Evolutionary conservation across 1,140 invertebrate species (phyloP), one percentile per base, ranked within the genome.

Genomic region (Cydia strobilella): DNA sequence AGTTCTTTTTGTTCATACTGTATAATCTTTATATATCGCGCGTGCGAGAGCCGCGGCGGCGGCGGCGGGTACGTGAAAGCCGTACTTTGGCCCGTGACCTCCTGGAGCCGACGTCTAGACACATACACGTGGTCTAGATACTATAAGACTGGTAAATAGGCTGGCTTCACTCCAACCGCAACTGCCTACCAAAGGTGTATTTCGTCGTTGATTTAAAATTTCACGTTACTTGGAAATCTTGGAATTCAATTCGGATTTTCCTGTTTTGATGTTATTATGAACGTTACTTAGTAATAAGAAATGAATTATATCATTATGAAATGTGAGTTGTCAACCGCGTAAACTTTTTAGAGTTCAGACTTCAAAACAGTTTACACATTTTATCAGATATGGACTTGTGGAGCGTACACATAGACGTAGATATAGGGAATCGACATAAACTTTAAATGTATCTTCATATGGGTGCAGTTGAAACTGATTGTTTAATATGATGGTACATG

Each of bases 91-190:
- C 86, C 83, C 83, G 84, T 89, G 87, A 89, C 88, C 87, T 88
- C 87, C 87, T 88, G 87, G 86, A 92, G 80, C 82, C 80, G 84
- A 81, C 82, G 88, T 92, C 88, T 91, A 92, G 90, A 92, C 90
- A 89, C 81, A 82, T 86, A 89, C 83, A 89, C 89, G 89, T 86
- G 87, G 87, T 89, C 86, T 90, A 89, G 84, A 90, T 86, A 88
- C 84, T 85, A n/a, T n/a, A n/a, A 84, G 83, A 79, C 81, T 80
- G 82, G 78, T 82, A 87, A 87, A 88, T 81, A 88, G 83, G 79
- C 83, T 84, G 86, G 85, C 85, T 90, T 88, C 86, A 84, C 76
- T 85, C 84, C 77, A 77, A 75, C 78, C 77, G 72, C 72, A 76
- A 75, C 79, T 82, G 27, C 74, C 62, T 69, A 31, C 20, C 10